Evolutionary conservation across 2,797 vertebrate genomes (phyloP).

Genomic region (Apogon hyalosoma): DNA sequence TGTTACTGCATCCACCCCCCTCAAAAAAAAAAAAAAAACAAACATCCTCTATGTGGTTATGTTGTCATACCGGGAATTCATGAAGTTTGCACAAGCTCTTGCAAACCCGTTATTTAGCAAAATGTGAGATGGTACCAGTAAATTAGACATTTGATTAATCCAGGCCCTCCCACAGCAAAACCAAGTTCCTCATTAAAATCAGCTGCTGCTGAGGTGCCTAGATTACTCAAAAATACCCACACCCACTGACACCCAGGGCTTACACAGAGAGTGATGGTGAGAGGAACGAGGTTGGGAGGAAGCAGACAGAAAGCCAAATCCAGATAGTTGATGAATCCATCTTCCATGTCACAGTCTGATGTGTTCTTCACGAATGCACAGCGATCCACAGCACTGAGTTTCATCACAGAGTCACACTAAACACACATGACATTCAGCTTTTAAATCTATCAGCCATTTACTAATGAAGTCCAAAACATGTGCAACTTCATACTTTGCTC

Average conservation of each 20-base stretch:
- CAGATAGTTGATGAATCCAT: slow-evolving; percentile 92
- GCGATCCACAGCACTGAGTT: slow-evolving; percentile 81
- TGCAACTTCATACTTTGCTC: no score
- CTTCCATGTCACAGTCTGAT: slow-evolving; percentile 85
- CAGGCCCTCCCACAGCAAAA: neutral
- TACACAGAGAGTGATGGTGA: slow-evolving; percentile 91
- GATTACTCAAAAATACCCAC: neutral
- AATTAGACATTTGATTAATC: neutral
- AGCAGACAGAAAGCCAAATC: slow-evolving; percentile 89
- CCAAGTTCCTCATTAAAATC: slow-evolving; percentile 49
- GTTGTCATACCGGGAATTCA: slow-evolving; percentile 6
- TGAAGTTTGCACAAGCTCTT: neutral
- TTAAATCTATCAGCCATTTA: no score
- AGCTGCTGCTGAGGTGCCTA: neutral
- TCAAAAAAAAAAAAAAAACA: no score
- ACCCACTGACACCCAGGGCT: slow-evolving; percentile 57
- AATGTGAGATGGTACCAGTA: slow-evolving; percentile 4
- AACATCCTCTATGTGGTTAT: neutral
- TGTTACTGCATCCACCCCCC: no score
- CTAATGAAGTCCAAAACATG: no score
- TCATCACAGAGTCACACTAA: slow-evolving; percentile 90
- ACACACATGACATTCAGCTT: slow-evolving; percentile 17
- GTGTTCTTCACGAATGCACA: slow-evolving; percentile 89
- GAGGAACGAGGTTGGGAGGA: slow-evolving; percentile 83
- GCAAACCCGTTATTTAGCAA: slow-evolving; percentile 26